Base-by-base conservation (phyloP, 2,888 invertebrate species). In the Tiphia femorata region DNA sequence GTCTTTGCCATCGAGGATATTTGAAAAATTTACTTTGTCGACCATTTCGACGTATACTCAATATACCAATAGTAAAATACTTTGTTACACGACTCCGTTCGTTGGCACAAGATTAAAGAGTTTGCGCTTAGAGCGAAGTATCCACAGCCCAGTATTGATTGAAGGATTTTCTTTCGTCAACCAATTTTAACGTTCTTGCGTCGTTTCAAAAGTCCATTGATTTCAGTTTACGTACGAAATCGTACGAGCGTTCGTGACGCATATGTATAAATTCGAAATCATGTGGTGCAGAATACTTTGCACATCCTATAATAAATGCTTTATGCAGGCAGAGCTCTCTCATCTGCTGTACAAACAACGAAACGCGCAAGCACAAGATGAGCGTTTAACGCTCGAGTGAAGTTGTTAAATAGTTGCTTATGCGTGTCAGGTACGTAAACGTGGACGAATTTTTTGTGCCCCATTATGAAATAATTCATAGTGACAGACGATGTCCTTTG, bases 31-130 rank as follows among this genome's bases (percentile, higher is more conserved):
- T n/a, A n/a, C n/a, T n/a, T n/a, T n/a, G n/a, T n/a, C n/a, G n/a
- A n/a, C n/a, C n/a, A n/a, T 25, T 25, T 25, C 25, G 8, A 40
- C 14, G 12, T 33, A 33, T 7, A 4, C 49, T 25, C 49, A 41
- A 56, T 30, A 35, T 37, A 46, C 42, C 25, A 30, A 56, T 61
- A 56, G 62, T 40, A 58, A 66, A 62, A 67, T 62, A 67, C 44
- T 58, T 58, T 52, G 50, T 46, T 42, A 41, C 49, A 55, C 44
- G 29, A 16, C 33, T 50, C 19, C 19, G 37, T 43, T 35, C 54
- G 57, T 70, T 70, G 70, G 72, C 72, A 68, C 72, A 72, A 62
- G 50, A 52, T 67, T 47, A 51, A 60, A 59, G 59, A 29, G 43
- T 65, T 61, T 59, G 61, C 62, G 41, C 44, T 43, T 48, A 52